These are phyloP conservation scores for Ciconia boyciana DNA, from an alignment of 2,113 vertebrate genomes.

Conservation along the genomic window DNA sequence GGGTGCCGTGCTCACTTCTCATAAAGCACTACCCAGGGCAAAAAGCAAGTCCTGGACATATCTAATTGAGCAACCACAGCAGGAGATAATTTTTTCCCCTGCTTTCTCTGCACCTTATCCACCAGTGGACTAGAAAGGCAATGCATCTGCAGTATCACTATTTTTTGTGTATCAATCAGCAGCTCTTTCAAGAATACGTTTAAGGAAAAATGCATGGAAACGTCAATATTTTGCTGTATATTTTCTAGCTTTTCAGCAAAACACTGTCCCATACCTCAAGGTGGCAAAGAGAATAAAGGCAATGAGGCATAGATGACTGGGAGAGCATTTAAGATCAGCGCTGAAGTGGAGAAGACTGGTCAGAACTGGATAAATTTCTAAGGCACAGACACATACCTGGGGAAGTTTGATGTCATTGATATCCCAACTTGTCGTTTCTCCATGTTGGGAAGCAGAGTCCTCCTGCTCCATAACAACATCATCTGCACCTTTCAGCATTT, in stretches of 20 bases:
- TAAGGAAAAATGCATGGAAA: neutral
- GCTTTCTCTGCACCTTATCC: neutral
- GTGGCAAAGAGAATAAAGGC: neutral
- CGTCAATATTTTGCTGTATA: neutral
- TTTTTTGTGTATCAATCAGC: neutral
- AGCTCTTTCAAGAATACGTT: neutral
- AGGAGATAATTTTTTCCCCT: neutral
- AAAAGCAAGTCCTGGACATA: neutral
- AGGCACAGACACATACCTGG: slow-evolving; percentile 66
- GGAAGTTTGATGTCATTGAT: slow-evolving; percentile 82
- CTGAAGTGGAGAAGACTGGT: neutral
- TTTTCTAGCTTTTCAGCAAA: neutral
- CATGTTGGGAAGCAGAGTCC: slow-evolving; percentile 4
- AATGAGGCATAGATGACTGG: neutral
- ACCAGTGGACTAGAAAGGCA: neutral
- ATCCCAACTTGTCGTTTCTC: slow-evolving; percentile 72
- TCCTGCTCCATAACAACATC: slow-evolving; percentile 39
- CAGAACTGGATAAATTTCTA: neutral
- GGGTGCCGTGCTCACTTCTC: neutral
- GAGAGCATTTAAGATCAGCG: neutral
- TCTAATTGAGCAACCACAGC: neutral
- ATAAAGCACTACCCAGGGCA: neutral
- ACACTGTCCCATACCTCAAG: neutral
- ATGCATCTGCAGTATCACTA: neutral
- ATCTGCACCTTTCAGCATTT: slow-evolving; percentile 8